These are phyloP conservation scores for Cyprinodon diabolis DNA, from an alignment of 2,797 vertebrate genomes.

Conservation along the genomic window DNA sequence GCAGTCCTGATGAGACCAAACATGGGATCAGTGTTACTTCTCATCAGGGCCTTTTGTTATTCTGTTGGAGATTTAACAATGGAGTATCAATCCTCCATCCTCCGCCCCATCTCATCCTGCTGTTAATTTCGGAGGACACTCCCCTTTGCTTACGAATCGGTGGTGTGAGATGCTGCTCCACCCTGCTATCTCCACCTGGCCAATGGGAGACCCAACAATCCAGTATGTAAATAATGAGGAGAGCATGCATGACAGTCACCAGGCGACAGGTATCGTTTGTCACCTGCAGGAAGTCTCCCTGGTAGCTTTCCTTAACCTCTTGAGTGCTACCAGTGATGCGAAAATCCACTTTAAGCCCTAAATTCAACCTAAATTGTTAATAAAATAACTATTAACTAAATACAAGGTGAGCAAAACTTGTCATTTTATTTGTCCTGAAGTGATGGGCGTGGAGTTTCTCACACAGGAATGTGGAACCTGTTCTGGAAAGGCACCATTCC, in stretches of 20 bases:
- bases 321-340: conserved; percentile 14
- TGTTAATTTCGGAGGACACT: conserved; percentile 43
- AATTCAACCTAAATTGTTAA: not conserved
- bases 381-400: not conserved
- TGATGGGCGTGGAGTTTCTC: conserved; percentile 22
- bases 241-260: conserved; percentile 39
- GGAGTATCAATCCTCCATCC: conserved; percentile 42
- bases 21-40: conserved; percentile 40
- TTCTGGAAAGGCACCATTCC: conserved; percentile 62
- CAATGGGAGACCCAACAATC: conserved; percentile 52
- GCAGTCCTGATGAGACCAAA: conserved; percentile 39
- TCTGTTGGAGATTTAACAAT: conserved; percentile 51
- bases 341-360: not conserved
- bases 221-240: conserved; percentile 59
- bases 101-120: not conserved
- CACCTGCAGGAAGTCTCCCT: conserved; percentile 40
- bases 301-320: conserved; percentile 31
- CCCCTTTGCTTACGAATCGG: conserved; percentile 53
- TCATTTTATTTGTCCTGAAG: not conserved
- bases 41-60: conserved; percentile 26
- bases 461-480: conserved; percentile 51
- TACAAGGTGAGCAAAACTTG: not conserved
- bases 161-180: conserved; percentile 76
- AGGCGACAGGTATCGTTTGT: conserved; percentile 54
- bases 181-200: conserved; percentile 47